Base-by-base conservation (phyloP, 2,888 invertebrate genomes). In the Coenonympha arcania region DNA sequence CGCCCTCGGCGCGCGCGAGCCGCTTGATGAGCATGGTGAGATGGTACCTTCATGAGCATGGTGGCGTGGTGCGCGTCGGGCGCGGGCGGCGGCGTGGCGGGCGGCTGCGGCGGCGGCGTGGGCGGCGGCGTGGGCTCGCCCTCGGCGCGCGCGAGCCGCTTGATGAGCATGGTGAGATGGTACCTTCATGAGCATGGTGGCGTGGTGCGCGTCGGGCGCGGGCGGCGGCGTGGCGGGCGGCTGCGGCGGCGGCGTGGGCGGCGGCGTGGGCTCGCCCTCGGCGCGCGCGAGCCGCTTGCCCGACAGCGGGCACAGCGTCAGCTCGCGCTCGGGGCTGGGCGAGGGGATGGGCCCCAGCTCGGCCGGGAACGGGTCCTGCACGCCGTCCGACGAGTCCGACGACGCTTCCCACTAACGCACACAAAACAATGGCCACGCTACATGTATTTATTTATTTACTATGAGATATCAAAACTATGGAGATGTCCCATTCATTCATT, bases 301-400 rank as follows among this genome's bases (percentile, higher is more conserved):
- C 6, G 78, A 61, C 30, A 43, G 55, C 41, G 85, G 85, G 52
- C 93, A 93, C 57, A 95, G 80, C 37, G 92, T 91, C 47, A 92
- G 89, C 47, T 90, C 90, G 51, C 90, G 87, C 6, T 90, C 89
- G 15, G 92, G 92, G 66, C 90, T 90, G 9, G 89, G 77, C 34
- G 89, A 71, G 53, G 88, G 88, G 53, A 87, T 64, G 8, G 87
- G 78, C 31, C 86, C 86, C 48, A 83, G 73, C 24, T 71, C 68
- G 8, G 71, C 69, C 15, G 90, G 90, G 80, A 90, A 90, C 61
- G 88, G 87, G 68, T 91, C 90, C 59, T 88, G 87, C 55, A 90
- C 69, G 57, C 91, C 91, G 70, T 90, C 90, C 36, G 92, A 90
- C 41, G 83, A 75, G 58, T 85, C 83, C 48, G 85, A 85, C 19